Evolutionary conservation across 1,140 invertebrate genomes (phyloP).

Genomic region (Galendromus occidentalis): DNA sequence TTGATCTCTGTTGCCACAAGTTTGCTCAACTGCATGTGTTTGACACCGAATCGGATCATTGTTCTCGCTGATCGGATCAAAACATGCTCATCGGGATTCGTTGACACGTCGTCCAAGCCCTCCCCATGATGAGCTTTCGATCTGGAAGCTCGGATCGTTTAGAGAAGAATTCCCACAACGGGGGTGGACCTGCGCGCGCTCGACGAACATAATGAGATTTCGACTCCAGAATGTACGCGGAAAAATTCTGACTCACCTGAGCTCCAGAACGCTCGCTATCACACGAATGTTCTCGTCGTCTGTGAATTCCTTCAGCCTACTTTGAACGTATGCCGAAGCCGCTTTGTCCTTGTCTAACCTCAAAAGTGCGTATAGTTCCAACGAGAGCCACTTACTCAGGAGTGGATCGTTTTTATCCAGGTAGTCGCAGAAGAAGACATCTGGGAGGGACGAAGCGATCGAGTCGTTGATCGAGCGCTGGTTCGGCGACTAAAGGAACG

Average conservation of each 20-base stretch:
- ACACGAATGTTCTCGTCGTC: too few relatives aligned
- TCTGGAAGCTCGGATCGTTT: background rate
- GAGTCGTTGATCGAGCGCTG: too few relatives aligned
- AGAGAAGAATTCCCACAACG: too few relatives aligned
- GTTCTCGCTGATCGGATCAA: background rate
- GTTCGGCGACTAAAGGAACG: too few relatives aligned
- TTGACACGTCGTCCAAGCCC: background rate
- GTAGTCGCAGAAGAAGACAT: background rate
- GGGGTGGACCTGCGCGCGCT: too few relatives aligned
- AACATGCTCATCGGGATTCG: background rate
- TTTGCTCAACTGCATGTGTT: background rate
- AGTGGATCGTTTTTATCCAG: background rate
- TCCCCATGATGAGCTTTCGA: background rate
- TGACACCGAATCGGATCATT: background rate
- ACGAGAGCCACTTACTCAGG: background rate
- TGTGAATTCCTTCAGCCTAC: background rate
- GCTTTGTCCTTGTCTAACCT: background rate
- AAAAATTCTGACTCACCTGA: too few relatives aligned
- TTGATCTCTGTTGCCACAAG: background rate
- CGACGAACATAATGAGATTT: too few relatives aligned
- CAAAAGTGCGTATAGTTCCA: background rate
- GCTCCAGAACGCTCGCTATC: too few relatives aligned
- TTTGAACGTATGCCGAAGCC: background rate
- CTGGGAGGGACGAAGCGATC: too few relatives aligned
- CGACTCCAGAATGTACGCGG: too few relatives aligned